Base-by-base conservation (phyloP, 2,888 invertebrate species). In the Sinhomidia bicolor region DNA sequence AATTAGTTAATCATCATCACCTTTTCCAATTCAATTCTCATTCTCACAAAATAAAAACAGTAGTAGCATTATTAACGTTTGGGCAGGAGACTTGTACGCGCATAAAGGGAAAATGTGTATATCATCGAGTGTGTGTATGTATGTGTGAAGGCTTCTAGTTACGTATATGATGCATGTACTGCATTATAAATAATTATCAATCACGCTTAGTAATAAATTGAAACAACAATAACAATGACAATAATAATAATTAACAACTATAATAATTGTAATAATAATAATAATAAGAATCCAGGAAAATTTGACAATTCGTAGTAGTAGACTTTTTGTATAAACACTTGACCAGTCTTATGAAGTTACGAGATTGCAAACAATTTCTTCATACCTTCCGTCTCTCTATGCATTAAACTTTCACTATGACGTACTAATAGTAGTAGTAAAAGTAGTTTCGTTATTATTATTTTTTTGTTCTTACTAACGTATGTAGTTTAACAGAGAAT, bases 261-360 rank as follows among this genome's bases (percentile, higher is more conserved):
- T 54, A 62, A 71, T n/a, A 65, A 78, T 47, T 51, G 79, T 36
- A 29, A 54, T 74, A 79, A 85, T 86, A 62, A 74, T 81, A 80
- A 85, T 47, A 85, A 79, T 17, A 86, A 86, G 44, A 80, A 81
- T 82, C 81, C 82, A 88, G 83, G 88, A 88, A 82, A 88, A 83
- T 88, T 88, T 83, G 88, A 88, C 88, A 88, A 84, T 88, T 88
- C 88, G 88, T 84, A 88, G 84, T 41, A 83, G 88, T 88, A 82
- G 83, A 88, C 88, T 83, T 88, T 87, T 87, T 88, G 80, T 88
- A 88, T 88, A 84, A 89, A 89, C 81, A 85, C 81, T 85, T 89
- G 85, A 85, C 87, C 89, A 89, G 89, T 89, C 89, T 89, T 89
- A 89, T 89, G 87, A 87, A 87, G 89, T 89, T 89, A 85, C 89